A percentile compares a stretch with the other conserved stretches of the same genome.
phyloP scores from a whole-genome alignment of 2,797 vertebrate species.

The Micropoecilia bifurca region DNA sequence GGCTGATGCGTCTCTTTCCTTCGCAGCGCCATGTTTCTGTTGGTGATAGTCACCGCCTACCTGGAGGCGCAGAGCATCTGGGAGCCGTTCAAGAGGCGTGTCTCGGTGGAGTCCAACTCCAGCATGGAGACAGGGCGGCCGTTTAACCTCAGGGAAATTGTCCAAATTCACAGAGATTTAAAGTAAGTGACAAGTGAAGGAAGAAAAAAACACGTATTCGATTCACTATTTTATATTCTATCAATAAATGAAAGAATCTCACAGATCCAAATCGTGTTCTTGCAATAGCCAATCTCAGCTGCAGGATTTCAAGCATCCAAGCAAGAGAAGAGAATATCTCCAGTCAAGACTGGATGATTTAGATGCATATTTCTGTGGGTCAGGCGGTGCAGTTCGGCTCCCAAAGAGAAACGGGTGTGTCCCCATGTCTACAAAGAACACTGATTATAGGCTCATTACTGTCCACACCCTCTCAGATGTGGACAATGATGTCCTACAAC shows the following conservation, averaged over 20 bases:
- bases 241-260: background rate
- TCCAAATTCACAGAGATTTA: constrained; percentile 92
- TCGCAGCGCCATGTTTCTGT: constrained; percentile 92
- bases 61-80: constrained; percentile 98
- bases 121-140: constrained; percentile 92
- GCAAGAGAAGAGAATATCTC: background rate
- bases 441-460: background rate
- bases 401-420: background rate
- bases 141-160: constrained; percentile 99
- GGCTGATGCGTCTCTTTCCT: background rate
- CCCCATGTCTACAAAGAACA: background rate
- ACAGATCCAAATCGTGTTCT: background rate
- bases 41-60: constrained; percentile 95
- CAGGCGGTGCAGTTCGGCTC: constrained; percentile 2
- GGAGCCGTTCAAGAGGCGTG: constrained; percentile 94
- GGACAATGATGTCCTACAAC: background rate
- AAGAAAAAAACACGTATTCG: background rate
- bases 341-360: background rate
- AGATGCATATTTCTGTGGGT: background rate
- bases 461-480: constrained; percentile 4
- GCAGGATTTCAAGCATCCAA: background rate
- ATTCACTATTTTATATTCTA: background rate
- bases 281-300: background rate
- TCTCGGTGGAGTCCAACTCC: constrained; percentile 93
- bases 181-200: constrained; percentile 84